phyloP scores from a whole-genome alignment of 1,140 invertebrate genomes.

The Sitophilus oryzae region DNA sequence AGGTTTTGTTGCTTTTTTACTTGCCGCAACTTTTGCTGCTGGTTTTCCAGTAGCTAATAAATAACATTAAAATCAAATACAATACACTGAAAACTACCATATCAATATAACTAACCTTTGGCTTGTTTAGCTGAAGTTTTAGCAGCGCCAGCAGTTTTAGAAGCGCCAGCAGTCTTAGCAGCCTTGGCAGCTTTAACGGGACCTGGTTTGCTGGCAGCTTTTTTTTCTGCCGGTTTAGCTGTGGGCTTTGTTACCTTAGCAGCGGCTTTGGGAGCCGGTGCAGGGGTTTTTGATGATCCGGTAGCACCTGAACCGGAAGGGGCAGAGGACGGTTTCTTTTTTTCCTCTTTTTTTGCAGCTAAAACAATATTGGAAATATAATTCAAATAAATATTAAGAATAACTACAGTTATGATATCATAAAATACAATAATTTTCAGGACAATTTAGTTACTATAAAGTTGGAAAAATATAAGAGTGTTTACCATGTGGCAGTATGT shows the following conservation, averaged over 20 bases:
- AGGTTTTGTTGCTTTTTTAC: constrained; percentile 35
- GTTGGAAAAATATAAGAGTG: constrained; percentile 1
- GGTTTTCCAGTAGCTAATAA: constrained; percentile 37
- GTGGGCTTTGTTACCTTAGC: constrained; percentile 46
- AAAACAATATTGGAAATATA: constrained; percentile 23
- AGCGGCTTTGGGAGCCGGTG: constrained; percentile 45
- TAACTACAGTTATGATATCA: constrained; percentile 34
- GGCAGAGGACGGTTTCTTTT: constrained; percentile 51
- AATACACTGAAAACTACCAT: neutral
- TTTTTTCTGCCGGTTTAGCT: constrained; percentile 44
- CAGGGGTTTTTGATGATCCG: constrained; percentile 32
- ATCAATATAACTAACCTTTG: neutral
- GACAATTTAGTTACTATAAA: neutral
- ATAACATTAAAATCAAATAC: neutral
- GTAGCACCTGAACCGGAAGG: constrained; percentile 44
- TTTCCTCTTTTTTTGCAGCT: constrained; percentile 55
- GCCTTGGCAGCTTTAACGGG: constrained; percentile 43
- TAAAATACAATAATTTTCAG: constrained; percentile 7
- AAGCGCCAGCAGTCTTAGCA: constrained; percentile 40
- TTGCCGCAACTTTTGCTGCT: constrained; percentile 47
- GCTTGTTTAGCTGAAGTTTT: constrained; percentile 27
- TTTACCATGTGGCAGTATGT: constrained; percentile 24
- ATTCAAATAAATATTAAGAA: constrained; percentile 32
- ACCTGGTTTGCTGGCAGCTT: constrained; percentile 31
- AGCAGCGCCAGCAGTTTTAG: constrained; percentile 33